These are phyloP conservation scores for Macrophya annulata DNA, from an alignment of 2,888 invertebrate genomes.

Conservation along the genomic window DNA sequence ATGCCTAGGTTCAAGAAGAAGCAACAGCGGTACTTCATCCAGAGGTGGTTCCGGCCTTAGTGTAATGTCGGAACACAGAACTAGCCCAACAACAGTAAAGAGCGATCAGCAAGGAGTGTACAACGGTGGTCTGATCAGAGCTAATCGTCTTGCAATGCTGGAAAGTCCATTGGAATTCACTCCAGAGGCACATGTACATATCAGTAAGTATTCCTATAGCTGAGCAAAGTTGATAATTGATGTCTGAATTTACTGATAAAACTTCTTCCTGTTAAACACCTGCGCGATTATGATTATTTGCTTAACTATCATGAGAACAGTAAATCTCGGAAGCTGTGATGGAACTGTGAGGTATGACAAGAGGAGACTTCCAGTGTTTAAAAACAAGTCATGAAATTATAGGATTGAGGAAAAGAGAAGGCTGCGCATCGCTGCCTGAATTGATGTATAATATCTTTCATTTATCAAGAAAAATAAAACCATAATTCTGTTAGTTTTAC, in stretches of 20 bases:
- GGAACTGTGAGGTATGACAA: not conserved
- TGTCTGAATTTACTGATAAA: not conserved
- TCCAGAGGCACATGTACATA: slow-evolving; percentile 64
- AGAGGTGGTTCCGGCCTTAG: slow-evolving; percentile 82
- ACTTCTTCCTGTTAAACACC: not conserved
- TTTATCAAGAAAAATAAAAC: not conserved
- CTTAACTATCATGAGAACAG: not conserved
- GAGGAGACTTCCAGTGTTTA: not conserved
- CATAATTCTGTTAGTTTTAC: not conserved
- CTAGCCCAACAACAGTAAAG: slow-evolving; percentile 71
- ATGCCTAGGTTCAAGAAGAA: slow-evolving; percentile 80
- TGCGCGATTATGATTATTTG: not conserved
- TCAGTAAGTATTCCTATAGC: slow-evolving; percentile 60
- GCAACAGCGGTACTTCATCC: slow-evolving; percentile 82
- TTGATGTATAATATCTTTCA: not conserved
- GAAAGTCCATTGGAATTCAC: slow-evolving; percentile 69
- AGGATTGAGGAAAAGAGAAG: not conserved
- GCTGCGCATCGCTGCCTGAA: not conserved
- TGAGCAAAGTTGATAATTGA: not conserved
- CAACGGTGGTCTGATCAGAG: slow-evolving; percentile 64
- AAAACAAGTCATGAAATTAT: not conserved
- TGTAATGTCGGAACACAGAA: slow-evolving; percentile 79
- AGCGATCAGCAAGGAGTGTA: slow-evolving; percentile 68
- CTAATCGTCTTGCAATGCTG: slow-evolving; percentile 64
- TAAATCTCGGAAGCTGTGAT: not conserved